A percentile compares a stretch with the other conserved stretches of the same genome.
Evolutionary conservation across 1,140 invertebrate genomes (phyloP).

Genomic region (Drosophila ananassae): DNA sequence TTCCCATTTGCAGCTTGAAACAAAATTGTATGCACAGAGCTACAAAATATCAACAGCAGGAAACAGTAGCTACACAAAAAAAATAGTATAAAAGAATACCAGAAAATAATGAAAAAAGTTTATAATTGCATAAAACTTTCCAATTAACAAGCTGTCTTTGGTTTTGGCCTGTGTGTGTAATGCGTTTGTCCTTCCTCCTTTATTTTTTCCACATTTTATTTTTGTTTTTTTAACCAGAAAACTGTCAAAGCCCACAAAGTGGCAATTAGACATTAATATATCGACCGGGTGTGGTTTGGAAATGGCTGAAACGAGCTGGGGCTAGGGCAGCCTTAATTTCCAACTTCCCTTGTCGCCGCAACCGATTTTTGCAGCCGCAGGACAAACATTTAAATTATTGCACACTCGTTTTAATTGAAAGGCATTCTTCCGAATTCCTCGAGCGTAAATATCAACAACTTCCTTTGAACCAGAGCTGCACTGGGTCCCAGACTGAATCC

Average conservation of each 20-base stretch:
- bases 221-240: constrained; percentile 32
- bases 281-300: constrained; percentile 6
- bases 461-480: constrained; percentile 64
- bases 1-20: constrained; percentile 59
- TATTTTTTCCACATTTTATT: not conserved
- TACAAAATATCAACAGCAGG: constrained; percentile 69
- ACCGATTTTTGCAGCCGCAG: constrained; percentile 21
- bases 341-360: not conserved
- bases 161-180: constrained; percentile 50
- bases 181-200: constrained; percentile 7
- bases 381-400: constrained; percentile 58
- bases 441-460: constrained; percentile 76
- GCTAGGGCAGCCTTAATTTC: constrained; percentile 6
- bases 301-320: too few relatives aligned
- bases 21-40: constrained; percentile 65
- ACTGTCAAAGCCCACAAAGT: constrained; percentile 49
- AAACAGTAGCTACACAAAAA: constrained; percentile 25
- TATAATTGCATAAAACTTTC: constrained; percentile 82
- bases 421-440: constrained; percentile 70
- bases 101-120: constrained; percentile 80
- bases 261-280: constrained; percentile 64
- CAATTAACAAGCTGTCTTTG: constrained; percentile 79
- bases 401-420: constrained; percentile 76
- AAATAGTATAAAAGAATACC: constrained; percentile 52
- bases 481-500: constrained; percentile 1